Conservation (phyloP, 1,140 invertebrate species). For the Cydia amplana region DNA sequence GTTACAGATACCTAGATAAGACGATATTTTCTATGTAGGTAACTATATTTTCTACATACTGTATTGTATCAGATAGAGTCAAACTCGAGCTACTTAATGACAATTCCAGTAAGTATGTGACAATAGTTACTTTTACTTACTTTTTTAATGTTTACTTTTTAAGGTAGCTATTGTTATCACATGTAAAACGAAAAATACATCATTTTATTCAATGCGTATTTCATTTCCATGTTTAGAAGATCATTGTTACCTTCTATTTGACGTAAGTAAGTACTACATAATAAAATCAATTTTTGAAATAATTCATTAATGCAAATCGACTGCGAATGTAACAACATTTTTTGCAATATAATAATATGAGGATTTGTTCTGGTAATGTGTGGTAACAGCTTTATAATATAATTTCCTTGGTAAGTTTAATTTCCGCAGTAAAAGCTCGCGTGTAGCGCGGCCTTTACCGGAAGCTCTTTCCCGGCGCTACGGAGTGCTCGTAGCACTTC, state of each 20-base stretch:
- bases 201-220: no score
- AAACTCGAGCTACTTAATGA: no score
- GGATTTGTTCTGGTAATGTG: not conserved
- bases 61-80: not conserved
- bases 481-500: constrained; percentile 25
- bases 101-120: no score
- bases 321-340: not conserved
- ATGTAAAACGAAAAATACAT: no score
- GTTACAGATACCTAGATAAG: no score
- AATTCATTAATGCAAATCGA: not conserved
- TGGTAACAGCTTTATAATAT: not conserved
- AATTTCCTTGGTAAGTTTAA: not conserved
- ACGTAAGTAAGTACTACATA: not conserved
- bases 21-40: not conserved
- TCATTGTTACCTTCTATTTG: not conserved
- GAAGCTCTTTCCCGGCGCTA: constrained; percentile 26
- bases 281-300: constrained; percentile 2
- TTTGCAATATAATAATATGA: not conserved
- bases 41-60: not conserved
- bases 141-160: no score
- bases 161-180: no score
- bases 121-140: no score
- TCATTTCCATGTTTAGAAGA: no score
- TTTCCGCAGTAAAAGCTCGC: not conserved
- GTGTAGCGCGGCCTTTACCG: not conserved